A percentile compares a stretch with the other conserved stretches of the same genome.
Evolutionary conservation across 2,888 invertebrate species (phyloP).

Genomic region (Tetramorium bicarinatum): DNA sequence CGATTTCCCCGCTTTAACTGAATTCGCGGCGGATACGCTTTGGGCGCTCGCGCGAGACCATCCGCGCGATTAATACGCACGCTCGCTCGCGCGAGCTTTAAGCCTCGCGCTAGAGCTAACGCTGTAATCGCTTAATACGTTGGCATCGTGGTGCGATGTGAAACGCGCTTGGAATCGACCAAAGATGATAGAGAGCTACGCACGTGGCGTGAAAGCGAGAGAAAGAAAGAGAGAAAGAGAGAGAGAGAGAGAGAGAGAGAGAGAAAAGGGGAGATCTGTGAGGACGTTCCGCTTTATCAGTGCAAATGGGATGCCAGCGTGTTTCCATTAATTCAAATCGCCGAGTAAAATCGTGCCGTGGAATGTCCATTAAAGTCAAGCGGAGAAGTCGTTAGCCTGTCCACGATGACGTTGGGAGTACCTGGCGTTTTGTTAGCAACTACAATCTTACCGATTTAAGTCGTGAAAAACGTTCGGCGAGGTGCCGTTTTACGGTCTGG

Average conservation of each 20-base stretch:
- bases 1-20: constrained; percentile 45
- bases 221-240: neutral
- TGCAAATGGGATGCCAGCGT: constrained; percentile 75
- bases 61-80: constrained; percentile 61
- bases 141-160: constrained; percentile 59
- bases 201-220: constrained; percentile 13
- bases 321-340: constrained; percentile 85
- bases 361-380: constrained; percentile 77
- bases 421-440: constrained; percentile 50
- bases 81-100: constrained; percentile 41
- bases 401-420: constrained; percentile 43
- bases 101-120: constrained; percentile 19
- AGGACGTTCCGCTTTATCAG: constrained; percentile 74
- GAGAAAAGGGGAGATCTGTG: constrained; percentile 28
- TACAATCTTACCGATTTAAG: constrained; percentile 57
- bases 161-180: constrained; percentile 61
- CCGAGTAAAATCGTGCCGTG: constrained; percentile 77
- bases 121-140: constrained; percentile 71
- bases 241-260: neutral
- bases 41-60: constrained; percentile 51
- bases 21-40: constrained; percentile 54
- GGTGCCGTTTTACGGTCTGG: constrained; percentile 56
- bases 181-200: constrained; percentile 48
- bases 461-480: constrained; percentile 51
- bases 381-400: constrained; percentile 74